Evolutionary conservation across 2,797 vertebrate species (phyloP).

Genomic region (Bryconaethiops microstoma): DNA sequence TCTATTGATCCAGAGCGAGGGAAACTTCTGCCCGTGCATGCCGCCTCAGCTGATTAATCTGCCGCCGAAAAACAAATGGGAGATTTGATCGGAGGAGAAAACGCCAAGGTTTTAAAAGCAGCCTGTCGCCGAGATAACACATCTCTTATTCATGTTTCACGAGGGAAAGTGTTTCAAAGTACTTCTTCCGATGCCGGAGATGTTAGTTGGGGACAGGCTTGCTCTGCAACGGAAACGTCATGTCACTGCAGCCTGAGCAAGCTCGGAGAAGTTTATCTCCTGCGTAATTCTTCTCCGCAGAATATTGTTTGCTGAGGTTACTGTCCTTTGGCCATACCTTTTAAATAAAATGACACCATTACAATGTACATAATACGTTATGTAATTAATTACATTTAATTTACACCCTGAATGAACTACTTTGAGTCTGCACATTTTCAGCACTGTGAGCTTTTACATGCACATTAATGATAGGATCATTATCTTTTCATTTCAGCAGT

Average conservation of each 20-base stretch:
- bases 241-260: neutral
- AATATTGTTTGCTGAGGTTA: neutral
- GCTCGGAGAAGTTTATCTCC: neutral
- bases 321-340: neutral
- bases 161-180: slow-evolving; percentile 44
- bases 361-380: no score
- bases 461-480: no score
- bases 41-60: slow-evolving; percentile 58
- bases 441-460: no score
- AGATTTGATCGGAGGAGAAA: slow-evolving; percentile 53
- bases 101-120: slow-evolving; percentile 71
- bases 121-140: slow-evolving; percentile 63
- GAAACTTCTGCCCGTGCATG: slow-evolving; percentile 45
- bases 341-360: no score
- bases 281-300: neutral
- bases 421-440: no score
- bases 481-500: no score
- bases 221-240: neutral
- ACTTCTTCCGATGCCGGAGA: slow-evolving; percentile 21
- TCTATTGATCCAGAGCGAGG: slow-evolving; percentile 59
- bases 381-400: no score
- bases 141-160: slow-evolving; percentile 47
- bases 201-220: slow-evolving; percentile 12
- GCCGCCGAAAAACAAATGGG: slow-evolving; percentile 53
- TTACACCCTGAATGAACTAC: no score